phyloP scores from a whole-genome alignment of 2,888 invertebrate genomes.

The Mythimna albipuncta region DNA sequence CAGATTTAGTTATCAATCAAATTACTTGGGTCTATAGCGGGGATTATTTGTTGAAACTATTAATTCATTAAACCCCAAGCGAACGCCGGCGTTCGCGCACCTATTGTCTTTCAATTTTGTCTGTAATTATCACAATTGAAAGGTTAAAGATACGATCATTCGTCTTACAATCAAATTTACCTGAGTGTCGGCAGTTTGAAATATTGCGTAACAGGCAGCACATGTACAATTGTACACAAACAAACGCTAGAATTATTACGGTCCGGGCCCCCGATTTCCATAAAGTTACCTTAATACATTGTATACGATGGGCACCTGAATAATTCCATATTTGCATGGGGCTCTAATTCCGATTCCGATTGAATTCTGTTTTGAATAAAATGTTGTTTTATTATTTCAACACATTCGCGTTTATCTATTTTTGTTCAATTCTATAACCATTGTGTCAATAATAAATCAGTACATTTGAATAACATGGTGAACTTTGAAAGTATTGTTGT shows the following conservation, averaged over 20 bases:
- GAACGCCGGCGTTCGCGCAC: too few species aligned
- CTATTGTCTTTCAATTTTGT: too few species aligned
- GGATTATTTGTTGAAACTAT: constrained; percentile 52
- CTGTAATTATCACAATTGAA: too few species aligned
- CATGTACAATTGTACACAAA: constrained; percentile 55
- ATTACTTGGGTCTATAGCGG: constrained; percentile 8
- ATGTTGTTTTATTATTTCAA: constrained; percentile 6
- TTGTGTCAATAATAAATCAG: neutral
- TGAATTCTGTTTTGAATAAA: constrained; percentile 45
- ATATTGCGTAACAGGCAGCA: constrained; percentile 54
- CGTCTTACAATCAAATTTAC: constrained; percentile 50
- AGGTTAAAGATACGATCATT: constrained; percentile 29
- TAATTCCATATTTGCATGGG: constrained; percentile 64
- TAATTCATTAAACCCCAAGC: too few species aligned
- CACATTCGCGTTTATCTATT: neutral
- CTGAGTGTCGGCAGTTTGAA: constrained; percentile 41
- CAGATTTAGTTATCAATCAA: constrained; percentile 50
- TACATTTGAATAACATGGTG: constrained; percentile 13
- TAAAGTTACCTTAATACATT: constrained; percentile 64
- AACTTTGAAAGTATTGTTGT: constrained; percentile 28
- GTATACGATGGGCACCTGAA: constrained; percentile 61
- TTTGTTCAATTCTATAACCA: neutral
- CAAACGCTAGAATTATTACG: constrained; percentile 65
- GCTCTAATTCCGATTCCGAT: constrained; percentile 56
- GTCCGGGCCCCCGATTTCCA: constrained; percentile 59